Evolutionary conservation across 1,140 invertebrate genomes (phyloP).

Genomic region (Drosophila insularis): DNA sequence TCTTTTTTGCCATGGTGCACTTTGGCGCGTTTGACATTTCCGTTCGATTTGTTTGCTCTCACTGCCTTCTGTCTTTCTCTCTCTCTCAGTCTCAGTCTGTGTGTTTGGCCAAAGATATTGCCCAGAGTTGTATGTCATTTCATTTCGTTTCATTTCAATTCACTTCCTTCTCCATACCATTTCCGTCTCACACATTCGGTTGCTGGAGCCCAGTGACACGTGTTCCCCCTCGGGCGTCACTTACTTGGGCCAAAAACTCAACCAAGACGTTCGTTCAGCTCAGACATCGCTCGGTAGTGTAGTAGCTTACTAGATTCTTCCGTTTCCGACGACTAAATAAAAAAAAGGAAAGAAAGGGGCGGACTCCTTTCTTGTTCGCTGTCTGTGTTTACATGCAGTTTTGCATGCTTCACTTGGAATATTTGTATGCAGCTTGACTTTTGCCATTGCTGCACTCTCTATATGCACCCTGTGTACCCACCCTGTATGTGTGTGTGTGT

Average conservation of each 20-base stretch:
- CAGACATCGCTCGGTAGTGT: conserved; percentile 27
- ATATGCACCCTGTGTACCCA: no score
- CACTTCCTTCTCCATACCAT: conserved; percentile 29
- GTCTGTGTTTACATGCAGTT: conserved; percentile 67
- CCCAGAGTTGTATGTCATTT: conserved; percentile 55
- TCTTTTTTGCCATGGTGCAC: conserved; percentile 70
- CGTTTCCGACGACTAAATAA: neutral
- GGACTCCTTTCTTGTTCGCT: conserved; percentile 35
- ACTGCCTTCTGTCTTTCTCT: conserved; percentile 10
- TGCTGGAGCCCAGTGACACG: conserved; percentile 62
- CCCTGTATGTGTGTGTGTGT: neutral
- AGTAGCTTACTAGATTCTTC: conserved; percentile 18
- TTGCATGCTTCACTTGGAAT: conserved; percentile 61
- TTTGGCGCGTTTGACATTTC: conserved; percentile 81
- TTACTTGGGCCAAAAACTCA: conserved; percentile 22
- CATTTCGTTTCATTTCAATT: conserved; percentile 66
- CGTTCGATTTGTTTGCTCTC: conserved; percentile 78
- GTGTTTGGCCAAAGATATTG: conserved; percentile 18
- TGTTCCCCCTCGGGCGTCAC: conserved; percentile 51
- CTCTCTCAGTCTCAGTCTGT: conserved; percentile 12
- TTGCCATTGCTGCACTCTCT: conserved; percentile 17
- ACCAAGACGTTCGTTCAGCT: conserved; percentile 35
- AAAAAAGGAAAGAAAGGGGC: neutral
- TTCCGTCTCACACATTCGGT: conserved; percentile 55
- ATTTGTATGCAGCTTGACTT: conserved; percentile 60